phyloP scores from a whole-genome alignment of 2,888 invertebrate genomes.

The Calephelis perditalis region DNA sequence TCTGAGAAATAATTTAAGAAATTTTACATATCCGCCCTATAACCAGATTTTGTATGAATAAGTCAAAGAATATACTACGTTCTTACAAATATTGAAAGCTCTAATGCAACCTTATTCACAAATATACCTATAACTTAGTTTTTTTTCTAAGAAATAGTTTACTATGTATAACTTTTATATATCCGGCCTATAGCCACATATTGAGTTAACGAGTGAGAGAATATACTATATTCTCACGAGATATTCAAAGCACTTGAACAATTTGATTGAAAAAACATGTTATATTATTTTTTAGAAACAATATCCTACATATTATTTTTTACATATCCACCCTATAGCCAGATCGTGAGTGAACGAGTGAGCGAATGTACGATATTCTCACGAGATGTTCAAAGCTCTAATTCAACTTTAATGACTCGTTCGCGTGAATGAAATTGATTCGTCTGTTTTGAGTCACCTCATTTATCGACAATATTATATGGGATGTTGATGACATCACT shows the following conservation, averaged over 20 bases:
- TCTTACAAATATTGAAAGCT: too few species aligned
- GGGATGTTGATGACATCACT: constrained; percentile 34
- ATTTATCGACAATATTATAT: constrained; percentile 27
- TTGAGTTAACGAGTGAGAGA: constrained; percentile 50
- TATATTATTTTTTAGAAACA: too few species aligned
- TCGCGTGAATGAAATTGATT: constrained; percentile 77
- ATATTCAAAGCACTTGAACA: constrained; percentile 45
- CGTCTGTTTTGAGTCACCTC: constrained; percentile 58
- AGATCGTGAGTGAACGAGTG: constrained; percentile 52
- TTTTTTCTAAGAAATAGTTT: too few species aligned
- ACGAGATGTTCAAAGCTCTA: constrained; percentile 59
- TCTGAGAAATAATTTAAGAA: too few species aligned
- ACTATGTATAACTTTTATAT: too few species aligned
- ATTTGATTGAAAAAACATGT: too few species aligned
- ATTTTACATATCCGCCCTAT: too few species aligned
- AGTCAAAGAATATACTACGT: too few species aligned
- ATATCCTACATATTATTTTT: too few species aligned
- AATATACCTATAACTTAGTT: too few species aligned
- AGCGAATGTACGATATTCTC: constrained; percentile 54
- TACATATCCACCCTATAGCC: constrained; percentile 33
- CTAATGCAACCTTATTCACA: too few species aligned
- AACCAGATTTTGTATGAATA: too few species aligned
- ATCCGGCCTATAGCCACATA: constrained; percentile 40
- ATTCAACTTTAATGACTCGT: constrained; percentile 70
- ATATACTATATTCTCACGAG: constrained; percentile 61